Percentiles rank a stretch among this genome's conserved stretches.
phyloP scores from a whole-genome alignment of 2,113 vertebrate genomes.

The Cyanoderma ruficeps region DNA sequence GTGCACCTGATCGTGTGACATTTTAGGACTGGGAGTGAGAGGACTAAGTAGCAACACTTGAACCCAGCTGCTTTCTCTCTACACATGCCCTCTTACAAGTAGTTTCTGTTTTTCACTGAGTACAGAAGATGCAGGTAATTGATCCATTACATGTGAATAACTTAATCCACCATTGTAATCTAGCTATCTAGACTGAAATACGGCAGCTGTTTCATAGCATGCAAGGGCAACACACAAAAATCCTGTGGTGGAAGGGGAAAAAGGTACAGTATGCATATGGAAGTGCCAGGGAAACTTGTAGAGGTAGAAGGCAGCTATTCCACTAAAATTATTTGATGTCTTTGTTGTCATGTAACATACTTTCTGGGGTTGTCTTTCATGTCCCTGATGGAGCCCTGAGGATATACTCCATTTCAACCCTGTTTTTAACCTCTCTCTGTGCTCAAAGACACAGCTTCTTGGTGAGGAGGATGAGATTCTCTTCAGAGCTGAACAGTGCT shows the following conservation, averaged over 20 bases:
- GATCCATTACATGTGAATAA: background rate
- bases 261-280: background rate
- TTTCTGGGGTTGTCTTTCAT: constrained; percentile 68
- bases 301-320: constrained; percentile 44
- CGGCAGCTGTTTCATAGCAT: background rate
- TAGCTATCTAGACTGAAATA: constrained; percentile 1
- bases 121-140: background rate
- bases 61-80: background rate
- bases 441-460: constrained; percentile 59
- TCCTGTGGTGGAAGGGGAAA: background rate
- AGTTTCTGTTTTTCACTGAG: background rate
- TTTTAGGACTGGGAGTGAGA: background rate
- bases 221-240: background rate
- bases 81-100: background rate
- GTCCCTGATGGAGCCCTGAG: constrained; percentile 61
- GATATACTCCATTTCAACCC: constrained; percentile 63
- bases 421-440: constrained; percentile 61
- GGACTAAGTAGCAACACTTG: background rate
- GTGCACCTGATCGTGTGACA: background rate
- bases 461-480: constrained; percentile 65
- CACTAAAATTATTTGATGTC: constrained; percentile 61
- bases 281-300: constrained; percentile 27
- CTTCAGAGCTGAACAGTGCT: constrained; percentile 47
- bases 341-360: constrained; percentile 63
- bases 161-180: constrained; percentile 24